Conservation (phyloP, 2,797 vertebrate species). For the Cuculus canorus region DNA sequence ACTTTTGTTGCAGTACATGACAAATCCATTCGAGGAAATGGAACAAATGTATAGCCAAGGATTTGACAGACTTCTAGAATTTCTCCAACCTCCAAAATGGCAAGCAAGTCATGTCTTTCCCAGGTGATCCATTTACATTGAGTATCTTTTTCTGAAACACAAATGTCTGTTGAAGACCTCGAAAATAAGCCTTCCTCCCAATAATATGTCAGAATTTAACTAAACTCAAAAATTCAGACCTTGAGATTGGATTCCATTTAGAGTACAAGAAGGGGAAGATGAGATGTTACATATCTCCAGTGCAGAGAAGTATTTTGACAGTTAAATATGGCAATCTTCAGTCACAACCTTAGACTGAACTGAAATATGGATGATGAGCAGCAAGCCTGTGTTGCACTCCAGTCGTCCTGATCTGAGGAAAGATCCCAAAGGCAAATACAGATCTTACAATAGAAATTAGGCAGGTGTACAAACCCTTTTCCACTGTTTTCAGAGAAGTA, state of each 20-base stretch:
- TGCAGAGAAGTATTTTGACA: background rate
- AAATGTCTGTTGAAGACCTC: background rate
- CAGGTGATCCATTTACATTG: background rate
- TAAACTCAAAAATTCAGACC: background rate
- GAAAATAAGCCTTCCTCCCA: background rate
- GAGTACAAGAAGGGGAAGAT: background rate
- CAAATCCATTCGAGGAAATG: background rate
- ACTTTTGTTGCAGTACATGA: background rate
- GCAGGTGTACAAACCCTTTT: rapidly evolving
- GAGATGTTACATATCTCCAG: background rate
- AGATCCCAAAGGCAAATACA: background rate
- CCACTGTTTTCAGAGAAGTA: background rate
- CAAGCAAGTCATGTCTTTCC: background rate
- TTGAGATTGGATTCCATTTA: background rate
- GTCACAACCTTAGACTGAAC: background rate
- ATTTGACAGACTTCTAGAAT: background rate
- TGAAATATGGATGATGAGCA: background rate
- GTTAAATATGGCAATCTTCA: background rate
- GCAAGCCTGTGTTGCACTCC: background rate
- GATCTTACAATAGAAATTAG: background rate
- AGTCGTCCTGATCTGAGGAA: background rate
- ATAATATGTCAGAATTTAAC: background rate
- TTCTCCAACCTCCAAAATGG: background rate
- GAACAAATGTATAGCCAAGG: background rate
- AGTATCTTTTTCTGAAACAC: background rate